Base-by-base conservation (phyloP, 2,888 invertebrate species). In the Cordilura impudica region DNA sequence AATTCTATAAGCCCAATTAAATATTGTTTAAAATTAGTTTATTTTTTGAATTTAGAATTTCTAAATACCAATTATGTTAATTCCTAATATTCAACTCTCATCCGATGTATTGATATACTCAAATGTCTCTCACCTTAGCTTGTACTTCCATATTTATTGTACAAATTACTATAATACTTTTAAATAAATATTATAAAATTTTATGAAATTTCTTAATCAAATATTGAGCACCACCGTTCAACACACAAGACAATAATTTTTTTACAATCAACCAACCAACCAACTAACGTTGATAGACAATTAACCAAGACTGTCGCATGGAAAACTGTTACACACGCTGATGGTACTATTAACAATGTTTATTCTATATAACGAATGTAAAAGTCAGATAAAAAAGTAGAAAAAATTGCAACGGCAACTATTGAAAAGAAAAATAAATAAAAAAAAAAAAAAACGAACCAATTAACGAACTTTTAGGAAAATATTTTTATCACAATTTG, bases 291-390 rank as follows among this genome's bases (percentile, higher is more conserved):
- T 51, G 69, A 31, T 56, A 70, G 63, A 49, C 31, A 76, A 56
- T 70, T 70, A 63, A 70, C 43, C 29, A 51, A 76, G 63, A 70
- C 69, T 76, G 70, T 63, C 61, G 61, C 35, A 56, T 5, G 19
- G 16, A 49, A 16, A 73, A 65, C 35, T 70, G 53, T 71, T 66
- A 23, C 31, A 23, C 31, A 66, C 71, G 75, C 67, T 67, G 63
- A 53, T 72, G 63, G 56, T 72, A n/a, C n/a, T n/a, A 75, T 78
- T 54, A 70, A 23, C 58, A 12, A 26, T 35, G 31, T 54, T 60
- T 45, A 39, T 75, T 63, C 29, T 43, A 39, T 49, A 63, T n/a
- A 23, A 73, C 18, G 70, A 82, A 72, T 67, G 81, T 76, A 81
- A 81, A 69, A 65, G 31, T 63, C 53, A 74, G 60, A 74, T 74